Conservation (phyloP, 2,113 vertebrate genomes). For the Dipodomys ordii region DNA sequence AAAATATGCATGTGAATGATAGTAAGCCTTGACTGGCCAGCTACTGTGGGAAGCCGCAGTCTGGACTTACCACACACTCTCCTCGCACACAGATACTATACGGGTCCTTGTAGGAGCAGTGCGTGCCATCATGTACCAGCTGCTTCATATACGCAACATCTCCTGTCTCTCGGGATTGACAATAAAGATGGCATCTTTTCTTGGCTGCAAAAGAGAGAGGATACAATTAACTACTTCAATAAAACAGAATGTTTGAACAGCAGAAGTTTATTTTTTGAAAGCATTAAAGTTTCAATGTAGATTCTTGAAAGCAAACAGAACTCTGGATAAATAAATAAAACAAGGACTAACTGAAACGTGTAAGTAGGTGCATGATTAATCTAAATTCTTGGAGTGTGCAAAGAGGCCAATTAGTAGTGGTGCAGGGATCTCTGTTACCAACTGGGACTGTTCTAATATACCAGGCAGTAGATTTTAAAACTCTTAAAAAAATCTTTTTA, state of each 20-base stretch:
- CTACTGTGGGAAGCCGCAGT: accelerated
- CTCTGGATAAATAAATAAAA: background rate
- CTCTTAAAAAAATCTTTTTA: too few relatives aligned
- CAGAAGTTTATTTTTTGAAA: background rate
- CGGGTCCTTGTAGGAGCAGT: conserved; percentile 96
- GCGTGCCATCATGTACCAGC: conserved; percentile 95
- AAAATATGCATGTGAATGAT: background rate
- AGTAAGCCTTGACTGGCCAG: accelerated
- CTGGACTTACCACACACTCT: conserved; percentile 95
- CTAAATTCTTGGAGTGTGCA: background rate
- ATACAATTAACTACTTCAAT: background rate
- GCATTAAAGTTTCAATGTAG: background rate
- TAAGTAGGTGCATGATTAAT: background rate
- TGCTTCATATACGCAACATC: conserved; percentile 95
- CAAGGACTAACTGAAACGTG: background rate
- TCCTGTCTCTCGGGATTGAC: conserved; percentile 94
- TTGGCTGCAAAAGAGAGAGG: conserved; percentile 85
- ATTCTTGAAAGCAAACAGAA: conserved; percentile 25
- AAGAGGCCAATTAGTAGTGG: background rate
- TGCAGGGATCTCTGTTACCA: background rate
- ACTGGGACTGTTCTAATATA: background rate
- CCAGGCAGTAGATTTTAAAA: background rate
- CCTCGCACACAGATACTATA: conserved; percentile 97
- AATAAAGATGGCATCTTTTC: conserved; percentile 97
- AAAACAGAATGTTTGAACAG: background rate